A percentile compares a stretch with the other conserved stretches of the same genome.
These are phyloP conservation scores for Leucoptera coffeella DNA, from an alignment of 2,888 invertebrate species.

Conservation along the genomic window DNA sequence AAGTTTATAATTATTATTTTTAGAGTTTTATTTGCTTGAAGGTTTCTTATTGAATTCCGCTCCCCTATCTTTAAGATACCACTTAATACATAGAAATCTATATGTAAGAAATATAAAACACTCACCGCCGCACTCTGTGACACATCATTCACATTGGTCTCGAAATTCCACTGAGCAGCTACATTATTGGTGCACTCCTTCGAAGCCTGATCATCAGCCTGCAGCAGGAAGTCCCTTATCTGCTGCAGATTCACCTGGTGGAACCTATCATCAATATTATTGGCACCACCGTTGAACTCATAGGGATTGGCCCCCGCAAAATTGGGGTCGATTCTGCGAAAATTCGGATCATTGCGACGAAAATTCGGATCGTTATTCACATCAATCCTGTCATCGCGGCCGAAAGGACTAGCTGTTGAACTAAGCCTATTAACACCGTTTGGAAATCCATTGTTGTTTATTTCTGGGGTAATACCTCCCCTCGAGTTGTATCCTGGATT, in stretches of 20 bases:
- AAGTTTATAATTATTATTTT: too few relatives aligned
- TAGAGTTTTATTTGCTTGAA: too few relatives aligned
- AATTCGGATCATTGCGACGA: slow-evolving; percentile 44
- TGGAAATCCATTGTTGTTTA: slow-evolving; percentile 40
- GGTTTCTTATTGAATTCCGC: too few relatives aligned
- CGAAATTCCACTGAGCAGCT: slow-evolving; percentile 85
- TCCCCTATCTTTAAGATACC: too few relatives aligned
- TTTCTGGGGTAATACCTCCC: slow-evolving; percentile 29
- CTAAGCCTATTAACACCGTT: slow-evolving; percentile 19
- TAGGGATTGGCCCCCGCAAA: slow-evolving; percentile 35
- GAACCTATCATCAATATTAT: slow-evolving; percentile 30
- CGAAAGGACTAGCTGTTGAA: slow-evolving; percentile 22
- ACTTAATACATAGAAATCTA: neutral
- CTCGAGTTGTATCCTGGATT: slow-evolving; percentile 15
- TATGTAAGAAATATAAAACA: slow-evolving; percentile 10
- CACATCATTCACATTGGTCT: slow-evolving; percentile 78
- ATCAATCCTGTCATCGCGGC: slow-evolving; percentile 37
- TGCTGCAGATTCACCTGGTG: slow-evolving; percentile 37
- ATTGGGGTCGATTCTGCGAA: slow-evolving; percentile 35
- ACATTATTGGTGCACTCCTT: slow-evolving; percentile 80
- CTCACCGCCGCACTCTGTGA: slow-evolving; percentile 81
- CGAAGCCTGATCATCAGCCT: slow-evolving; percentile 69
- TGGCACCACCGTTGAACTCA: slow-evolving; percentile 29
- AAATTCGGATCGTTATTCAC: slow-evolving; percentile 39
- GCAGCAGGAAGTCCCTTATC: slow-evolving; percentile 56